Conservation (phyloP, 2,888 invertebrate species). For the Brachypalpus laphriformis region DNA sequence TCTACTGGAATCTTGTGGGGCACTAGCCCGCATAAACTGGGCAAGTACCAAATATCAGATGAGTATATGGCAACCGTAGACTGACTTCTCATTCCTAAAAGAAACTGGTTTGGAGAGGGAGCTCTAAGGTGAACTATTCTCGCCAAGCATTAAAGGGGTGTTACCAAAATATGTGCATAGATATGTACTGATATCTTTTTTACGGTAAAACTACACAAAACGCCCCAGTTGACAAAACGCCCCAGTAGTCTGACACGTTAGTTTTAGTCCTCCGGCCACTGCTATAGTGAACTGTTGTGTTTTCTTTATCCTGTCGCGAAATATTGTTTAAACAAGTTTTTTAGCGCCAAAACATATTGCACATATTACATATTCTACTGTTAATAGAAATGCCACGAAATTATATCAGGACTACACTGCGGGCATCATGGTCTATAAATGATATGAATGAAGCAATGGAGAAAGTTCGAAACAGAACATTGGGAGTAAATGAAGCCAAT, state of each 20-base stretch:
- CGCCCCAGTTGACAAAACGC: no score
- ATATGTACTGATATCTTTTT: no score
- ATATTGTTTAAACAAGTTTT: background rate
- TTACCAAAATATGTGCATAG: no score
- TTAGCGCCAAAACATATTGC: background rate
- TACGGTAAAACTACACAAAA: background rate
- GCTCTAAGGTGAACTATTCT: no score
- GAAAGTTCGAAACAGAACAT: background rate
- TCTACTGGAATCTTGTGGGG: no score
- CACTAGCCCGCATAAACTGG: no score
- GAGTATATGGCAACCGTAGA: no score
- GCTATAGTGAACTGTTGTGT: no score
- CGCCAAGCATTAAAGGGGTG: no score
- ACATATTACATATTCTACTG: background rate
- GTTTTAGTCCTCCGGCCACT: background rate
- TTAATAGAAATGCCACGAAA: constrained; percentile 22
- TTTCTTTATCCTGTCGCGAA: background rate
- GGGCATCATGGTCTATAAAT: background rate
- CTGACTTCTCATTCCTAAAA: no score
- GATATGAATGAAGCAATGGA: constrained; percentile 5
- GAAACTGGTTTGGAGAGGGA: no score
- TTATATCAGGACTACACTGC: background rate
- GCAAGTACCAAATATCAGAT: no score
- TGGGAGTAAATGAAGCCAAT: constrained; percentile 8
- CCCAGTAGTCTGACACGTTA: constrained; percentile 4